Evolutionary conservation across 2,888 invertebrate genomes (phyloP).

Genomic region (Eledone cirrhosa): DNA sequence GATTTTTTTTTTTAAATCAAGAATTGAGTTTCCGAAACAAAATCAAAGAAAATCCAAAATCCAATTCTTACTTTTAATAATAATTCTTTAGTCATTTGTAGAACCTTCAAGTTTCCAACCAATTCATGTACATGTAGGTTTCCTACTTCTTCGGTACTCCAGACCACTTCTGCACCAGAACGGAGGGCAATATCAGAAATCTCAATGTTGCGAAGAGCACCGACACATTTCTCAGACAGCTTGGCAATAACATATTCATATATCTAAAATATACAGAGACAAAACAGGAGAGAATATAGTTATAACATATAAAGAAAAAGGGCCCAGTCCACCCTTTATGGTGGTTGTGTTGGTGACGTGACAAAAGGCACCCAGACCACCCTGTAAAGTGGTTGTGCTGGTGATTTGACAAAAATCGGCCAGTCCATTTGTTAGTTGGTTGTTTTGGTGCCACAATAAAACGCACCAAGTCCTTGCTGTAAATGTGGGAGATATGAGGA

Average conservation of each 20-base stretch:
- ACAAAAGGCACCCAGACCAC: no score
- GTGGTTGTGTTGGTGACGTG: no score
- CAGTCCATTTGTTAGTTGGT: no score
- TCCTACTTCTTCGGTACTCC: slow-evolving; percentile 32
- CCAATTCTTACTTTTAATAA: slow-evolving; percentile 27
- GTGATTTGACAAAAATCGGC: no score
- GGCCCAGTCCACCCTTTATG: no score
- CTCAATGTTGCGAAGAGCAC: slow-evolving; percentile 33
- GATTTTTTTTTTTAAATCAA: no score
- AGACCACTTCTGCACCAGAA: slow-evolving; percentile 38
- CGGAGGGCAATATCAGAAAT: slow-evolving; percentile 38
- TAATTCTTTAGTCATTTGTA: slow-evolving; percentile 25
- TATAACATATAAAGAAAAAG: no score
- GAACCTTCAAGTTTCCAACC: slow-evolving; percentile 3
- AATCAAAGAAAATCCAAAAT: neutral
- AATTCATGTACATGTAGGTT: slow-evolving; percentile 7
- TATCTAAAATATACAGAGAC: slow-evolving; percentile 35
- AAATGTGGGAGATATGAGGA: no score
- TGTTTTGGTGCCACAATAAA: no score
- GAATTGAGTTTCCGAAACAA: neutral
- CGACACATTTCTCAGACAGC: slow-evolving; percentile 35
- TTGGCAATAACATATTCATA: slow-evolving; percentile 44
- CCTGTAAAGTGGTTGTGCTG: no score
- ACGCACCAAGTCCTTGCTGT: no score
- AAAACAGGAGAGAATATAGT: no score